phyloP scores from a whole-genome alignment of 2,888 invertebrate species.

The Muschampia plurimacula region DNA sequence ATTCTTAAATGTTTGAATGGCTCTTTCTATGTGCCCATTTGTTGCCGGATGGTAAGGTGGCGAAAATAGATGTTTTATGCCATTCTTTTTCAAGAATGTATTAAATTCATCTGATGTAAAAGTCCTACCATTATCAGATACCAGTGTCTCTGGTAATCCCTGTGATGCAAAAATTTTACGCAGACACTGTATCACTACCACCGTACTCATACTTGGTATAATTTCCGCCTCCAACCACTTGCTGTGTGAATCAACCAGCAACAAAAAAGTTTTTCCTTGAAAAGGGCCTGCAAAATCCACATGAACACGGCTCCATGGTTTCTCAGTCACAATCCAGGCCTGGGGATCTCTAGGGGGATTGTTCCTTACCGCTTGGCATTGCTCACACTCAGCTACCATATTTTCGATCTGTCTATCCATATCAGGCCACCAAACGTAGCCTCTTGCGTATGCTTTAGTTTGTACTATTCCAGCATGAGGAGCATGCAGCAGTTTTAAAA shows the following conservation, averaged over 20 bases:
- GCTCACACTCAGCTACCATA: constrained; percentile 38
- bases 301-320: constrained; percentile 41
- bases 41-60: constrained; percentile 44
- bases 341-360: constrained; percentile 42
- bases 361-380: constrained; percentile 39
- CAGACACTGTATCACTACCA: neutral
- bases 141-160: constrained; percentile 17
- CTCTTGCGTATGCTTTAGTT: constrained; percentile 44
- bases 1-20: constrained; percentile 39
- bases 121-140: constrained; percentile 15
- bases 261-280: constrained; percentile 44
- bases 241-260: constrained; percentile 46
- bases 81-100: constrained; percentile 35
- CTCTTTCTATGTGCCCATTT: constrained; percentile 43
- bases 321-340: constrained; percentile 44
- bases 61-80: constrained; percentile 38
- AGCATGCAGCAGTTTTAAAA: constrained; percentile 26
- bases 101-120: constrained; percentile 25
- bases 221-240: constrained; percentile 48
- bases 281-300: constrained; percentile 45
- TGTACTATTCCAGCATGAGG: constrained; percentile 40
- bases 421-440: constrained; percentile 42
- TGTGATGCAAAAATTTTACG: constrained; percentile 17
- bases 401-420: constrained; percentile 44
- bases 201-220: constrained; percentile 22